These are phyloP conservation scores for Platycercus adscitus DNA, from an alignment of 2,113 vertebrate species.

Conservation along the genomic window DNA sequence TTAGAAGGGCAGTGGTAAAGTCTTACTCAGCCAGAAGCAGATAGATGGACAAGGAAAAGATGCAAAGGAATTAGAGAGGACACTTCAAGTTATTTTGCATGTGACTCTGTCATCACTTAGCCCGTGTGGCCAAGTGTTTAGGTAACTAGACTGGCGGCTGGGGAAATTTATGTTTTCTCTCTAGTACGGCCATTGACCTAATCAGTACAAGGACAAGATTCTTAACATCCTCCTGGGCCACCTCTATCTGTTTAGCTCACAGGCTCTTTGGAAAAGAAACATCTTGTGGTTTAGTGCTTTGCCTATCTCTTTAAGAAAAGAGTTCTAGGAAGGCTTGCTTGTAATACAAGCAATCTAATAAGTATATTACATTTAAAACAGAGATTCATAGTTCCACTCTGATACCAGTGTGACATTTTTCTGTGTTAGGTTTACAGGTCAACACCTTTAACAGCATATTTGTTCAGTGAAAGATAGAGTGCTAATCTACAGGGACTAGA, in stretches of 20 bases:
- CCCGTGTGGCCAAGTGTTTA: background rate
- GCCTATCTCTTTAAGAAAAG: background rate
- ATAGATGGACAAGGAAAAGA: background rate
- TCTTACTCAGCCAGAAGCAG: background rate
- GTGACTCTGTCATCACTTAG: background rate
- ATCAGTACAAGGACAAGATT: background rate
- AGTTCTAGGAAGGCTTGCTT: background rate
- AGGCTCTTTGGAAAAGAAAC: background rate
- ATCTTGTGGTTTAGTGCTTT: background rate
- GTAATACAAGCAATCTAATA: background rate
- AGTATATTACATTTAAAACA: slow-evolving; percentile 1
- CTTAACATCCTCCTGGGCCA: background rate
- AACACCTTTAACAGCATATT: slow-evolving; percentile 66
- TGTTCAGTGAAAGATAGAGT: slow-evolving; percentile 68
- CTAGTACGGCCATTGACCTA: background rate
- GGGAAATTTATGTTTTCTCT: background rate
- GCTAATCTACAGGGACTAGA: slow-evolving; percentile 73
- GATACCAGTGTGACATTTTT: slow-evolving; percentile 20
- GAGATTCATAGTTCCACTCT: slow-evolving; percentile 6
- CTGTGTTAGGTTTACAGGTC: slow-evolving; percentile 62
- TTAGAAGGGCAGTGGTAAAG: background rate
- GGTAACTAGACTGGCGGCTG: background rate
- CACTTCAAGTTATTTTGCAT: background rate
- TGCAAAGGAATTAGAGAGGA: background rate
- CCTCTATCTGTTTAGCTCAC: background rate